phyloP scores from a whole-genome alignment of 2,113 vertebrate genomes.

The Urocolius indicus region DNA sequence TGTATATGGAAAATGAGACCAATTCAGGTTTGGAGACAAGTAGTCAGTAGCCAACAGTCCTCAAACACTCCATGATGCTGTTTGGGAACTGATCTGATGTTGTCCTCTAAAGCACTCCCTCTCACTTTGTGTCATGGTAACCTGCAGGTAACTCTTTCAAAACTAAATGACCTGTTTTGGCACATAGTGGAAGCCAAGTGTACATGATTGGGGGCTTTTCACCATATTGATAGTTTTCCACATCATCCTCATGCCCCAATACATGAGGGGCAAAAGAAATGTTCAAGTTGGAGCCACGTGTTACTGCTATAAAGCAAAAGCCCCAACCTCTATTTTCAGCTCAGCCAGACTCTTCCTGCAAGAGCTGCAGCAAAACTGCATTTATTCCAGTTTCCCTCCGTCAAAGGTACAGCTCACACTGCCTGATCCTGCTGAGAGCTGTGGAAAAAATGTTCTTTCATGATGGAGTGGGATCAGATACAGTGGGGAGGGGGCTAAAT shows the following conservation, averaged over 20 bases:
- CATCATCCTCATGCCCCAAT: not conserved
- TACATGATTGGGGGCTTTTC: not conserved
- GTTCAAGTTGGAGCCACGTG: not conserved
- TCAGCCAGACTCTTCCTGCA: not conserved
- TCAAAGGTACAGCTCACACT: not conserved
- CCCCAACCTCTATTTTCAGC: not conserved
- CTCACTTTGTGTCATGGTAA: not conserved
- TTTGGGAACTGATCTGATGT: not conserved
- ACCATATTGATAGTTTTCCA: not conserved
- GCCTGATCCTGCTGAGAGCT: not conserved
- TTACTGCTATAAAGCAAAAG: not conserved
- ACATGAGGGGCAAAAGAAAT: not conserved
- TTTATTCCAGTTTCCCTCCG: not conserved
- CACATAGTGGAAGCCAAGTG: not conserved
- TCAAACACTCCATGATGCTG: not conserved
- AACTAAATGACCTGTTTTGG: not conserved
- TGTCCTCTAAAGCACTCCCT: rapidly evolving
- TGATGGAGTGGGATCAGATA: not conserved
- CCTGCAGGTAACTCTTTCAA: not conserved
- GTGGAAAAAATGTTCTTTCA: not conserved
- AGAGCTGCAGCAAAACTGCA: not conserved
- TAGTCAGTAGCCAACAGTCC: not conserved
- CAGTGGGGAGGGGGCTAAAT: not conserved
- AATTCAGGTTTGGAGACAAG: not conserved
- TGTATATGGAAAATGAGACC: not conserved